Conservation (phyloP, 2,888 invertebrate genomes). For the Adelognathus sp. region DNA sequence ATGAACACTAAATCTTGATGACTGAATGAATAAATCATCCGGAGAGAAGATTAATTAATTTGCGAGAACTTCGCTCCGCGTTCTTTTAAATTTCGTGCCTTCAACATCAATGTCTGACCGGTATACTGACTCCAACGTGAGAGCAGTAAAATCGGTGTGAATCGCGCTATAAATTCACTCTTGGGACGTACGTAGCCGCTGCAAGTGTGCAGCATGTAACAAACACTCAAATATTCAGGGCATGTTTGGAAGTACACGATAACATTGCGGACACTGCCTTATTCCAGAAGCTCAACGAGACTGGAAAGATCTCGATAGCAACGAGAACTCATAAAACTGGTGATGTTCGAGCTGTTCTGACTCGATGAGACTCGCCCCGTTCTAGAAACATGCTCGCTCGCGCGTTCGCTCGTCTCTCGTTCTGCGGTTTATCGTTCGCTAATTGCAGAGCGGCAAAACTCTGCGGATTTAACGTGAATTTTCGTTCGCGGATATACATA, state of each 20-base stretch:
- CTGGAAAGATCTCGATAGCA: slow-evolving; percentile 12
- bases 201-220: too few species aligned
- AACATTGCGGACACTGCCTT: slow-evolving; percentile 17
- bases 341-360: background rate
- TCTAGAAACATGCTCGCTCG: slow-evolving; percentile 21
- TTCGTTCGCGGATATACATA: slow-evolving; percentile 42
- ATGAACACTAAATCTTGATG: too few species aligned
- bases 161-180: too few species aligned
- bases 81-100: too few species aligned
- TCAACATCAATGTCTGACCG: too few species aligned
- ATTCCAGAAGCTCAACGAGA: slow-evolving; percentile 41
- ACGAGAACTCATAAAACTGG: slow-evolving; percentile 4
- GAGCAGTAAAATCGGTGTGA: too few species aligned
- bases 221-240: slow-evolving; percentile 2
- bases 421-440: slow-evolving; percentile 37
- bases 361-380: background rate
- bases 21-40: too few species aligned
- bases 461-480: slow-evolving; percentile 41
- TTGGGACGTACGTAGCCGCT: too few species aligned
- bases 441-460: slow-evolving; percentile 45
- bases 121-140: too few species aligned
- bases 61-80: too few species aligned
- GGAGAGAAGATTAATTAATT: too few species aligned
- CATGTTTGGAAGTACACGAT: slow-evolving; percentile 17
- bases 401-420: slow-evolving; percentile 19